These are phyloP conservation scores for Myoxocephalus aenaeus DNA, from an alignment of 2,797 vertebrate genomes.

Conservation along the genomic window DNA sequence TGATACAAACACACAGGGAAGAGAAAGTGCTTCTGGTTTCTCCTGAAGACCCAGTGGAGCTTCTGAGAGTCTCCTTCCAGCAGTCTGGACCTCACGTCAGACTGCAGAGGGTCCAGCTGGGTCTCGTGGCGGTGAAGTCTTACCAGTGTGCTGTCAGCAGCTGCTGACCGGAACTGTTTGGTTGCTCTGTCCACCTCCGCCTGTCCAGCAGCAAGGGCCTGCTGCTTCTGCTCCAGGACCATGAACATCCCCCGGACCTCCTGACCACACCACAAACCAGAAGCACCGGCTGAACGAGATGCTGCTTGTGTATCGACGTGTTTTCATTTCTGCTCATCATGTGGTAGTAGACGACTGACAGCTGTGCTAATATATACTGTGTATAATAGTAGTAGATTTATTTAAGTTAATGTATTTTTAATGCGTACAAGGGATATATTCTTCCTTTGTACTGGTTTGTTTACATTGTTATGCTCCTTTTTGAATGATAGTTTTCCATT, in stretches of 20 bases:
- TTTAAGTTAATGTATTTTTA: not conserved
- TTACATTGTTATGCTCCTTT: no score
- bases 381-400: no score
- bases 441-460: no score
- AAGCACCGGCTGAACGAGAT: not conserved
- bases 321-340: no score
- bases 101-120: not conserved
- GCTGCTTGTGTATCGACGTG: not conserved
- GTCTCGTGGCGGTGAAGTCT: not conserved
- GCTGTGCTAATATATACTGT: not conserved
- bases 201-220: slow-evolving; percentile 1
- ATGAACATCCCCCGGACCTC: slow-evolving; percentile 22
- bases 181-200: slow-evolving; percentile 4
- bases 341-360: not conserved
- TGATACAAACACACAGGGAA: no score
- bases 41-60: no score
- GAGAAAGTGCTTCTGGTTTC: no score
- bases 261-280: slow-evolving; percentile 22
- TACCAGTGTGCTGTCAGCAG: slow-evolving; percentile 26
- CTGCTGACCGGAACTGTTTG: slow-evolving; percentile 6
- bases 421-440: not conserved
- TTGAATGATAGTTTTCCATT: no score
- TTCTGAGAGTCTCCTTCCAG: no score
- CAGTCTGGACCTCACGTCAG: not conserved
- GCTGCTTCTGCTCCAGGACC: slow-evolving; percentile 11